phyloP scores from a whole-genome alignment of 2,797 vertebrate genomes.

The Monodelphis domestica region DNA sequence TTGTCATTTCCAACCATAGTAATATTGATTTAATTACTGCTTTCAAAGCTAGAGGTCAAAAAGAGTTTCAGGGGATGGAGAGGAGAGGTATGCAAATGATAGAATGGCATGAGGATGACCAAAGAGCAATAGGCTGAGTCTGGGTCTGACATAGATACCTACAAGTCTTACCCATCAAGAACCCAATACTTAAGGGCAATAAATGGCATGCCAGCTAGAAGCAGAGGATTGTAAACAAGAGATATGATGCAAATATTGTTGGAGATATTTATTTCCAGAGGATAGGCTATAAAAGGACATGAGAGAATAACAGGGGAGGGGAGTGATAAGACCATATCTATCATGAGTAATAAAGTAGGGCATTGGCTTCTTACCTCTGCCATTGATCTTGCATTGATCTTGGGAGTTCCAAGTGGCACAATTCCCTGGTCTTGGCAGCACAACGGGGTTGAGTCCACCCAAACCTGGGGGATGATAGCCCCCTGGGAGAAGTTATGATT shows the following conservation, averaged over 20 bases:
- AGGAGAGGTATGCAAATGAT: neutral
- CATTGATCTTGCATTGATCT: neutral
- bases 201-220: neutral
- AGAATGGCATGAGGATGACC: neutral
- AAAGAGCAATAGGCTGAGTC: neutral
- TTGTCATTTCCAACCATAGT: neutral
- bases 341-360: neutral
- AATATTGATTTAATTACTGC: neutral
- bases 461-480: neutral
- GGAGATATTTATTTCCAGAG: neutral
- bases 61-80: neutral
- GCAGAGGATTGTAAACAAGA: neutral
- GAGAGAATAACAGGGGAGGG: neutral
- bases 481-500: neutral
- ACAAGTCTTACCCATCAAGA: neutral
- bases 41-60: neutral
- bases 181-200: neutral
- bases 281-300: neutral
- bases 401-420: neutral
- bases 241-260: neutral
- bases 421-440: neutral
- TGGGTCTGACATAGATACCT: neutral
- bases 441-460: neutral
- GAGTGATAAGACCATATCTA: neutral
- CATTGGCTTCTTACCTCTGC: neutral